phyloP scores from a whole-genome alignment of 2,113 vertebrate species.

The Sporophila hypoxantha region DNA sequence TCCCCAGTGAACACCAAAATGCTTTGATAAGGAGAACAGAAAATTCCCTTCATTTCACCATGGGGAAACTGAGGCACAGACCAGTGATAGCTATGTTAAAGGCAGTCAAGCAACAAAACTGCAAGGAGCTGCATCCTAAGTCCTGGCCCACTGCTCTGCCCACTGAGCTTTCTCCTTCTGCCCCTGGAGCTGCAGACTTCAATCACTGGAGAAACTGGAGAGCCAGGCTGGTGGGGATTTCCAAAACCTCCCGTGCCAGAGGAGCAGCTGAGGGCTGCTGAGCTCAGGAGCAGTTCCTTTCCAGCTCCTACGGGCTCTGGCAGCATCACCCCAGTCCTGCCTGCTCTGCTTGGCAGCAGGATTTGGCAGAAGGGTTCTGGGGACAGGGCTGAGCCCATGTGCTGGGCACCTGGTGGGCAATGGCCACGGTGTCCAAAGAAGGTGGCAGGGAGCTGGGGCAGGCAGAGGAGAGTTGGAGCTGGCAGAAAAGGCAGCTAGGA shows the following conservation, averaged over 20 bases:
- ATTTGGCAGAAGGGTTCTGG: not conserved
- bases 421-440: rapidly evolving
- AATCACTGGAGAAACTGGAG: not conserved
- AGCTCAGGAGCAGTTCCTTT: not conserved
- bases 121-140: not conserved
- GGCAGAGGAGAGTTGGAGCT: not conserved
- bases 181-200: not conserved
- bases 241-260: not conserved
- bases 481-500: not conserved
- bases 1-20: not conserved
- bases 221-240: not conserved
- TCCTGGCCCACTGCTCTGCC: not conserved
- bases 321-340: not conserved
- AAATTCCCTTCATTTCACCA: not conserved
- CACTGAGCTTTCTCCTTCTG: not conserved
- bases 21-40: not conserved
- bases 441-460: not conserved
- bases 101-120: not conserved
- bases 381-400: not conserved
- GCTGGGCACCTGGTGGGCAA: not conserved
- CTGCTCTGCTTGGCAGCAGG: not conserved
- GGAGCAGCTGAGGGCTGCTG: not conserved
- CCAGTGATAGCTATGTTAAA: not conserved
- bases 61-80: slow-evolving; percentile 18
- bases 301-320: not conserved